Evolutionary conservation across 2,797 vertebrate species (phyloP).

Genomic region (Malacoraja senta): DNA sequence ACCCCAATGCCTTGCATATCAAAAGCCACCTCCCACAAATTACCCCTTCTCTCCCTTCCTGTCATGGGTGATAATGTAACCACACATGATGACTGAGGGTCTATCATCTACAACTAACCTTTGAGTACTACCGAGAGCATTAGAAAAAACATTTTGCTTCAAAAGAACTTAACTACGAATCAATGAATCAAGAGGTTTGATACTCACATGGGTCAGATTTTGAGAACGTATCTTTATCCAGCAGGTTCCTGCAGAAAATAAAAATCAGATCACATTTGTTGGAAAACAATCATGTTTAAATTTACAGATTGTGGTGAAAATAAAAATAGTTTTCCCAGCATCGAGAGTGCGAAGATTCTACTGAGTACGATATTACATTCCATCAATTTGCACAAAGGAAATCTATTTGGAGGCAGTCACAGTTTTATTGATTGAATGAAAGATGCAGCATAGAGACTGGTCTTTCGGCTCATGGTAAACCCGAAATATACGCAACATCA

Average conservation of each 20-base stretch:
- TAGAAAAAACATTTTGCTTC: background rate
- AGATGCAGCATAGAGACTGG: no score
- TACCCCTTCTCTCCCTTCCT: no score
- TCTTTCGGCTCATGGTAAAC: no score
- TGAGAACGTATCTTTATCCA: slow-evolving; percentile 96
- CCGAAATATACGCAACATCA: no score
- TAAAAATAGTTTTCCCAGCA: background rate
- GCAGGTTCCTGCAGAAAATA: slow-evolving; percentile 65
- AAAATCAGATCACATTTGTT: slow-evolving; percentile 38
- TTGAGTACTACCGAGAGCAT: slow-evolving; percentile 29
- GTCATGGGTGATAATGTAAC: background rate
- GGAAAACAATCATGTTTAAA: background rate
- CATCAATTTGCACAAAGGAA: background rate
- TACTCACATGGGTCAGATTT: slow-evolving; percentile 90
- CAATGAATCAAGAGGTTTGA: background rate
- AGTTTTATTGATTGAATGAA: background rate
- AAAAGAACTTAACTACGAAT: slow-evolving; percentile 2
- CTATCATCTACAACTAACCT: slow-evolving; percentile 21
- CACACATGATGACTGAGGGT: slow-evolving; percentile 3
- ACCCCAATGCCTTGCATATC: no score
- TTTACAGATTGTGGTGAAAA: background rate
- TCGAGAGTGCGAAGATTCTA: background rate
- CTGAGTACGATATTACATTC: background rate
- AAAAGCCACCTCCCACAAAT: no score
- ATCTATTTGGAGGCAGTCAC: background rate